Percentiles rank a stretch among this genome's conserved stretches.
Evolutionary conservation across 2,797 vertebrate species (phyloP).

Genomic region (Enoplosus armatus): DNA sequence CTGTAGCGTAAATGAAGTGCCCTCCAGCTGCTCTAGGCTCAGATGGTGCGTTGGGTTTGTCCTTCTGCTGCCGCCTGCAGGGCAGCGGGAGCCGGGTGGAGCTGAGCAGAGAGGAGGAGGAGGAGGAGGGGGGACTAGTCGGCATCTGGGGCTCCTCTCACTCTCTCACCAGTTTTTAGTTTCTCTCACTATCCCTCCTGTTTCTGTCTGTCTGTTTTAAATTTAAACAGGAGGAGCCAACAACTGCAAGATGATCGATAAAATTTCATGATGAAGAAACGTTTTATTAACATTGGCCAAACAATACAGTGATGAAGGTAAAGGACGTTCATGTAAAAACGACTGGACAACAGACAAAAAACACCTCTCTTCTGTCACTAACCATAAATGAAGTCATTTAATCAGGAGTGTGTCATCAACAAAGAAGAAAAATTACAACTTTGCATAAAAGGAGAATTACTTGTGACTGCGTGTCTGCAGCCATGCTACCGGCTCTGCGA

Average conservation of each 20-base stretch:
- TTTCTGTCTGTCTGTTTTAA: neutral
- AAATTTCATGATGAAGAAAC: too few relatives aligned
- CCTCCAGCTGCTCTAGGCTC: slow-evolving; percentile 57
- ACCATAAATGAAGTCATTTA: neutral
- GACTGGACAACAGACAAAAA: neutral
- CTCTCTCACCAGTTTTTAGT: neutral
- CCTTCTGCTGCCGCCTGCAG: slow-evolving; percentile 64
- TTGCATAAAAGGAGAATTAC: neutral
- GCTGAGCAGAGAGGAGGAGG: slow-evolving; percentile 10
- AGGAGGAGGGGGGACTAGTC: neutral
- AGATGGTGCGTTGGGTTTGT: slow-evolving; percentile 68
- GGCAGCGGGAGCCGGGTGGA: slow-evolving; percentile 61
- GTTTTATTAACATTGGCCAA: neutral
- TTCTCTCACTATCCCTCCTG: neutral
- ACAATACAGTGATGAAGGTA: neutral
- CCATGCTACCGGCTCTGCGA: too few relatives aligned
- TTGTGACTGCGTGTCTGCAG: too few relatives aligned
- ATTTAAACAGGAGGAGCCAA: neutral
- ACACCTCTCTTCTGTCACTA: neutral
- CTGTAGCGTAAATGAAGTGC: slow-evolving; percentile 70
- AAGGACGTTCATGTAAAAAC: neutral
- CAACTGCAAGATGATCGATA: neutral
- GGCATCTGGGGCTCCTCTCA: slow-evolving; percentile 36
- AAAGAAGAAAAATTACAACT: neutral
- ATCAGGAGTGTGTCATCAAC: neutral